These are phyloP conservation scores for Philhelius pedissequus DNA, from an alignment of 2,888 invertebrate species.

Conservation along the genomic window DNA sequence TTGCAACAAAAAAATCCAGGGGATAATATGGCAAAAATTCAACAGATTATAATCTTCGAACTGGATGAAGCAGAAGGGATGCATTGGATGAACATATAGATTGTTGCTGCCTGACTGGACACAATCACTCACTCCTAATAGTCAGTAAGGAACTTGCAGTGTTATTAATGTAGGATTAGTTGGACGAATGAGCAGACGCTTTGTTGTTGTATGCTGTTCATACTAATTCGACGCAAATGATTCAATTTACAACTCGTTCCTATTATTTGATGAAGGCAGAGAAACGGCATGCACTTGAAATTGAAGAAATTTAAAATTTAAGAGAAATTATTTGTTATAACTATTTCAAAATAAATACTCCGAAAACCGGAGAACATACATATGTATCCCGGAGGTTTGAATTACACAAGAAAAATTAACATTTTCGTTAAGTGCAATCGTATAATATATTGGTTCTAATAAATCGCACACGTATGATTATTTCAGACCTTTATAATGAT, in stretches of 20 bases:
- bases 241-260: conserved; percentile 27
- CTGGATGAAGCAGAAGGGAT: conserved; percentile 57
- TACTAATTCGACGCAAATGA: conserved; percentile 36
- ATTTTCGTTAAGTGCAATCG: too few species aligned
- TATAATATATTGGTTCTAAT: too few species aligned
- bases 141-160: conserved; percentile 5
- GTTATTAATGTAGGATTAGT: conserved; percentile 53
- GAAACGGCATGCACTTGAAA: not conserved
- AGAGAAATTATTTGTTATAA: not conserved
- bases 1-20: conserved; percentile 24
- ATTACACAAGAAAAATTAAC: too few species aligned
- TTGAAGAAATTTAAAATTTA: not conserved
- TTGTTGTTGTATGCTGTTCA: conserved; percentile 8
- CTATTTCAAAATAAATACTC: too few species aligned
- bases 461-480: too few species aligned
- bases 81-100: conserved; percentile 37
- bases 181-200: conserved; percentile 28
- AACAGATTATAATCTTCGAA: conserved; percentile 66
- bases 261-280: not conserved
- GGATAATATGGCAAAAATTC: conserved; percentile 66
- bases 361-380: too few species aligned
- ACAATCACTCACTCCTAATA: conserved; percentile 55
- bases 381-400: too few species aligned
- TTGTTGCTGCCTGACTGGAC: conserved; percentile 61
- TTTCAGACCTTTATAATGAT: too few species aligned